These are phyloP conservation scores for Schizotus pectinicornis DNA, from an alignment of 2,888 invertebrate species.

Conservation along the genomic window DNA sequence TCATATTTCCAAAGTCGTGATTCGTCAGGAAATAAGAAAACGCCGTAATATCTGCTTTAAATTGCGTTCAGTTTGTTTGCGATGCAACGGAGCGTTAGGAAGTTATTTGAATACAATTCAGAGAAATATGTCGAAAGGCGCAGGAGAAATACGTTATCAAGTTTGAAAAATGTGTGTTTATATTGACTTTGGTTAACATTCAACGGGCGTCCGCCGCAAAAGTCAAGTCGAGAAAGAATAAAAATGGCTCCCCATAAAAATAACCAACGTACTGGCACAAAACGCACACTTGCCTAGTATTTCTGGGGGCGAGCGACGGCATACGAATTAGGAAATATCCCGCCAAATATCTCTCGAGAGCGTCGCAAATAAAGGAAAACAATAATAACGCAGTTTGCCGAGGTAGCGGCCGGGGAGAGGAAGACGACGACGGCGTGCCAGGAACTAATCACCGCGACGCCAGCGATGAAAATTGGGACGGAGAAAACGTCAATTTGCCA, in stretches of 20 bases:
- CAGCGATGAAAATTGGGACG: background rate
- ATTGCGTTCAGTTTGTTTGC: slow-evolving; percentile 12
- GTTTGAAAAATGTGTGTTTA: slow-evolving; percentile 49
- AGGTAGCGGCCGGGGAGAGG: background rate
- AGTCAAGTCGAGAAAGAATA: slow-evolving; percentile 45
- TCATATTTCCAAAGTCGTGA: background rate
- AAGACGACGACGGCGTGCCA: background rate
- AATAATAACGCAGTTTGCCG: slow-evolving; percentile 34
- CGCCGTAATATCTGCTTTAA: background rate
- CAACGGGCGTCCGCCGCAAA: slow-evolving; percentile 40
- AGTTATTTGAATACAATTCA: slow-evolving; percentile 25
- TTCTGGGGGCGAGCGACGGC: slow-evolving; percentile 31
- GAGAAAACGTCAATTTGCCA: slow-evolving; percentile 2
- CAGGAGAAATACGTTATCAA: slow-evolving; percentile 37
- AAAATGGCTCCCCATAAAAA: slow-evolving; percentile 49
- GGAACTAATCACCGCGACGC: background rate
- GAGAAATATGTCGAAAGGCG: slow-evolving; percentile 22
- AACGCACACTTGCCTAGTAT: slow-evolving; percentile 41
- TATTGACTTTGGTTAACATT: slow-evolving; percentile 47
- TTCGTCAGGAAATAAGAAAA: background rate
- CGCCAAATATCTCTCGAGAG: slow-evolving; percentile 35
- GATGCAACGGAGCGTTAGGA: slow-evolving; percentile 13
- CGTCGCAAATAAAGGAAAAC: slow-evolving; percentile 36
- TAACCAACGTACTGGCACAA: slow-evolving; percentile 41
- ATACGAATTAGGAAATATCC: slow-evolving; percentile 45